phyloP scores from a whole-genome alignment of 2,113 vertebrate genomes.

The Heterotis niloticus region DNA sequence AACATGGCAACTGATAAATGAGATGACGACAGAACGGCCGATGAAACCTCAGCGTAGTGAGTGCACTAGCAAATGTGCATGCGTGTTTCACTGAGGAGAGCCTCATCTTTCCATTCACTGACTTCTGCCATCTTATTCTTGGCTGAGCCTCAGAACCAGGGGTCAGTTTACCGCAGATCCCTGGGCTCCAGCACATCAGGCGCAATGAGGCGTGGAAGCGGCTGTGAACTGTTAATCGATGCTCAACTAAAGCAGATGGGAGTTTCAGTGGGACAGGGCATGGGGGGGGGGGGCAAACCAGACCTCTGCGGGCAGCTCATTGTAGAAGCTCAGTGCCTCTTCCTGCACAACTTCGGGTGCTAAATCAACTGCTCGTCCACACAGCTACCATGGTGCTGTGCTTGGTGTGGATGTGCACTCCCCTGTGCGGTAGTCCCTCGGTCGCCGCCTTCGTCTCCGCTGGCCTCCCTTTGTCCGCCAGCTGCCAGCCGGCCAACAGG shows the following conservation, averaged over 20 bases:
- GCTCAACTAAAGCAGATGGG: conserved; percentile 6
- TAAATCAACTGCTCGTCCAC: conserved; percentile 63
- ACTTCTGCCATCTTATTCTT: not conserved
- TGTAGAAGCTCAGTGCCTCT: conserved; percentile 39
- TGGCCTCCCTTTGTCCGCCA: conserved; percentile 26
- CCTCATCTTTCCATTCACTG: not conserved
- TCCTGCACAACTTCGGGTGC: conserved; percentile 58
- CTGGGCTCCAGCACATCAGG: not conserved
- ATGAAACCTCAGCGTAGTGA: not conserved
- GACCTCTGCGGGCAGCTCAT: conserved; percentile 28
- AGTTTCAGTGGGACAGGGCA: not conserved
- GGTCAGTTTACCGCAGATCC: not conserved
- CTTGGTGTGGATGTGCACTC: conserved; percentile 61
- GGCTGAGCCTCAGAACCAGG: not conserved
- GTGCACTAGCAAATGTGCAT: too few relatives aligned
- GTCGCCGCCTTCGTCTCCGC: conserved; percentile 23
- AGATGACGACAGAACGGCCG: not conserved
- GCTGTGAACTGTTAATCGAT: not conserved
- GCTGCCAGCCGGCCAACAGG: conserved; percentile 34
- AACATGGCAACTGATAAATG: not conserved
- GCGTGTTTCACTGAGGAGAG: not conserved
- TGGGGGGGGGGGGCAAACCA: conserved; percentile 16
- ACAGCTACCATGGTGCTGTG: conserved; percentile 55
- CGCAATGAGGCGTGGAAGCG: not conserved
- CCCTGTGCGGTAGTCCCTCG: conserved; percentile 40